Evolutionary conservation across 2,888 invertebrate species (phyloP).

Genomic region (Cheilosia variabilis): DNA sequence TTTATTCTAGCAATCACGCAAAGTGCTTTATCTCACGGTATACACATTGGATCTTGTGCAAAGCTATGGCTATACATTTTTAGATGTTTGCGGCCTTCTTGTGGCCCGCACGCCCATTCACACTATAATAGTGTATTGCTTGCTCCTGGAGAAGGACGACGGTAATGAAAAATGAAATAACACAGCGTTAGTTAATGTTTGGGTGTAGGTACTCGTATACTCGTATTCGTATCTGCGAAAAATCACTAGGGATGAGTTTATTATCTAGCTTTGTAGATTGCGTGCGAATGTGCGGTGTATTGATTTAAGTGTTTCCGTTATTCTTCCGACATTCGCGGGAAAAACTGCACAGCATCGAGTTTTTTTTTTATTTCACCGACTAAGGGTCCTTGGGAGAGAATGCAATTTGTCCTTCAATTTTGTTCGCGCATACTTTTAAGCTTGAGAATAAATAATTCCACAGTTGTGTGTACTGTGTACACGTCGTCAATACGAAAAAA

Average conservation of each 20-base stretch:
- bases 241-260: constrained; percentile 65
- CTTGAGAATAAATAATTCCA: constrained; percentile 11
- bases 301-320: constrained; percentile 43
- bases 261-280: constrained; percentile 44
- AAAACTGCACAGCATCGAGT: constrained; percentile 37
- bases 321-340: neutral
- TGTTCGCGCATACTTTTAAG: constrained; percentile 31
- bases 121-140: constrained; percentile 2
- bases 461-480: neutral
- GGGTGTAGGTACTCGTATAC: constrained; percentile 1
- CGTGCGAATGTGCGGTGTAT: constrained; percentile 47
- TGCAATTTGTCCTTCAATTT: constrained; percentile 39
- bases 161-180: constrained; percentile 63
- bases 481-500: neutral
- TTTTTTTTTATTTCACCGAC: neutral
- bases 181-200: constrained; percentile 38
- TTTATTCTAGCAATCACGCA: constrained; percentile 73
- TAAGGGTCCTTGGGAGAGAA: constrained; percentile 10
- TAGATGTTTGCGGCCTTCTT: neutral
- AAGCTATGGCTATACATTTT: neutral
- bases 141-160: constrained; percentile 38
- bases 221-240: constrained; percentile 29
- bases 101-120: constrained; percentile 11
- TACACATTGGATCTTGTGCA: constrained; percentile 13
- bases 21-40: constrained; percentile 69